Base-by-base conservation (phyloP, 2,797 vertebrate species). In the Melanotaenia trifasciata region DNA sequence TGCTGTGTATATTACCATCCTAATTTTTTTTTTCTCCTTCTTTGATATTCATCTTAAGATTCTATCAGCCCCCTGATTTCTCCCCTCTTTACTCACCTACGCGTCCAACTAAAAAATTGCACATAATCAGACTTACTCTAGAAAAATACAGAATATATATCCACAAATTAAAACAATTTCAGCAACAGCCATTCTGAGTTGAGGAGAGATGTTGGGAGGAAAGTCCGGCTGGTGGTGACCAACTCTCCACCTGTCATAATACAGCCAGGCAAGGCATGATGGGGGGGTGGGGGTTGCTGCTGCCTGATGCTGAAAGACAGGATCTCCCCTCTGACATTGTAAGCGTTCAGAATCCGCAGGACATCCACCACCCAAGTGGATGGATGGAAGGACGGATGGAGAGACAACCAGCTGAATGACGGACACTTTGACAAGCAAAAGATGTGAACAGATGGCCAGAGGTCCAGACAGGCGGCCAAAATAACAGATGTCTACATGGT, bases 161-260 rank as follows among this genome's bases (percentile, higher is more conserved):
- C 61, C 36, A 60, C 43, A 50, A 22, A 68, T 58, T 67, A 75
- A 28, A 14, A 14, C 5, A 66, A 14, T 22, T 26, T 63, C 16
- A 53, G 56, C 70, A 67, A 67, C 65, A 72, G 76, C 67, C 58
- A 18, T 67, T 58, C 78, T 59, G 78, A 89, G 84, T 79, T 73
- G 61, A 75, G 66, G 72, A 78, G 50, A 63, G 75, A 81, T 74
- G 64, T 65, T 61, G 59, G 81, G 64, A 79, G 78, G 79, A 84
- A 84, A 65, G 85, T 82, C 84, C 60, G 62, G 76, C 70, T 89
- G 85, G 89, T 86, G 86, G 70, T 30, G 81, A 87, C 86, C 83
- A 67, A 90, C 71, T 63, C 83, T 89, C 92, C 94, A 95, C 92
- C 94, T 95, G 94, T 93, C 92, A 95, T 94, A 95, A 95, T 90